phyloP scores from a whole-genome alignment of 1,140 invertebrate genomes.

The Panagrolaimus sp. region DNA sequence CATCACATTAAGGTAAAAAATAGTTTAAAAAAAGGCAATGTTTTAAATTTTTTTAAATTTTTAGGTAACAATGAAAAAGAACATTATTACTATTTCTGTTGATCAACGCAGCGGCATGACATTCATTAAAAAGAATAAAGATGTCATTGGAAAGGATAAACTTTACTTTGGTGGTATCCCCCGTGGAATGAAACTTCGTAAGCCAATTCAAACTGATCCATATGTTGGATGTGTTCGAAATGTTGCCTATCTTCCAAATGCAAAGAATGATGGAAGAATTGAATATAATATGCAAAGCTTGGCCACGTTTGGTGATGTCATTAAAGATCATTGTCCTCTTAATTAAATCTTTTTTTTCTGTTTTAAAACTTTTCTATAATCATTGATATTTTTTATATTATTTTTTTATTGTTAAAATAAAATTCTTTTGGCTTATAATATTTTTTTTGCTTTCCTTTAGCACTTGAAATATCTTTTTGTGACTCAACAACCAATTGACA shows the following conservation, averaged over 20 bases:
- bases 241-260: slow-evolving; percentile 27
- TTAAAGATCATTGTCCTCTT: slow-evolving; percentile 30
- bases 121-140: slow-evolving; percentile 65
- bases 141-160: slow-evolving; percentile 73
- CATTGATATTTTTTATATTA: not conserved
- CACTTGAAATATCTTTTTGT: no score
- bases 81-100: slow-evolving; percentile 73
- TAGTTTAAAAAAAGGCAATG: not conserved
- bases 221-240: slow-evolving; percentile 47
- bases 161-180: slow-evolving; percentile 83
- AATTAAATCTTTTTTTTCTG: slow-evolving; percentile 25
- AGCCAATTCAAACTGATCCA: slow-evolving; percentile 25
- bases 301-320: slow-evolving; percentile 33
- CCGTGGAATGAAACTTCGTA: slow-evolving; percentile 43
- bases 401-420: no score
- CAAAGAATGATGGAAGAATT: slow-evolving; percentile 26
- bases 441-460: no score
- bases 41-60: not conserved
- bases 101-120: slow-evolving; percentile 69
- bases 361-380: not conserved
- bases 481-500: no score
- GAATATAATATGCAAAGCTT: not conserved
- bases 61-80: slow-evolving; percentile 63
- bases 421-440: no score
- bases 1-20: slow-evolving; percentile 74